phyloP scores from a whole-genome alignment of 2,797 vertebrate species.

The Tachyglossus aculeatus region DNA sequence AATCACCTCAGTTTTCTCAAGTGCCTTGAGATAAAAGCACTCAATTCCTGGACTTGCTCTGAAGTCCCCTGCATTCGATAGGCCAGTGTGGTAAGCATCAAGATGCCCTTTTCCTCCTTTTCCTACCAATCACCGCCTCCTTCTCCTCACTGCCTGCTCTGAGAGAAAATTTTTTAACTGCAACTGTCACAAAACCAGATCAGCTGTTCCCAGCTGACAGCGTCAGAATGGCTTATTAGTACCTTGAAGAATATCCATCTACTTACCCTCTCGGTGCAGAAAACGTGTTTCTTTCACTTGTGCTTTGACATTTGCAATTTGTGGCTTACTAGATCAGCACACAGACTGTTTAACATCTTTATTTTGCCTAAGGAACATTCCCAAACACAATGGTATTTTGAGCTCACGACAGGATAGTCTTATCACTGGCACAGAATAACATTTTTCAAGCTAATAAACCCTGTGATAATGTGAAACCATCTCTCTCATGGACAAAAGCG shows the following conservation, averaged over 20 bases:
- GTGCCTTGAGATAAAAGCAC: too few relatives aligned
- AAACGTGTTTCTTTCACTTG: background rate
- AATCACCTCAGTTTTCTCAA: too few relatives aligned
- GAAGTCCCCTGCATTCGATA: too few relatives aligned
- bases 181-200: background rate
- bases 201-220: background rate
- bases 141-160: slow-evolving; percentile 5
- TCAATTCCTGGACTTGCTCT: too few relatives aligned
- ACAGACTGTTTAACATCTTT: slow-evolving; percentile 16
- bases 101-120: too few relatives aligned
- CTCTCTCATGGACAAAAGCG: slow-evolving; percentile 16
- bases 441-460: slow-evolving; percentile 28
- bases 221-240: background rate
- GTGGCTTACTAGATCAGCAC: background rate
- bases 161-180: slow-evolving; percentile 8
- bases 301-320: slow-evolving; percentile 1
- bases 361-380: slow-evolving; percentile 34
- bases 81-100: too few relatives aligned
- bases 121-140: background rate
- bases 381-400: slow-evolving; percentile 38
- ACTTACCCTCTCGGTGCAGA: background rate
- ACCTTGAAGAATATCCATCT: slow-evolving; percentile 8
- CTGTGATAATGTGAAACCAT: slow-evolving; percentile 3
- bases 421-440: slow-evolving; percentile 19
- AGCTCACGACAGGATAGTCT: slow-evolving; percentile 21